Conservation (phyloP, 1,140 invertebrate species). For the Ridgeia piscesae region DNA sequence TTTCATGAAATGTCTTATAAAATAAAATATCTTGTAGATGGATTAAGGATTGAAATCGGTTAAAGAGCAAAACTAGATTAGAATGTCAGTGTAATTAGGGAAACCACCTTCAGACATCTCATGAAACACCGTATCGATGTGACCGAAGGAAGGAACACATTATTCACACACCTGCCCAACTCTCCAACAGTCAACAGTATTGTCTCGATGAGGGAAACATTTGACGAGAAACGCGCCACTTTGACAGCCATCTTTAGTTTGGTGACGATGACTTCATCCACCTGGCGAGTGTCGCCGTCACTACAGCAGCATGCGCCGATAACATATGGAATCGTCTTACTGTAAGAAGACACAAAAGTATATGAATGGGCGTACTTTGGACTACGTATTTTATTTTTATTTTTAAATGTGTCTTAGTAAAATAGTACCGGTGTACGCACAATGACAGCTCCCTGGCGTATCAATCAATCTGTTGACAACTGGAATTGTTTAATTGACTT, state of each 20-base stretch:
- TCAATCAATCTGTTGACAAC: no score
- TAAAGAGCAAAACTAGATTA: no score
- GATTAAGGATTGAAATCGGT: no score
- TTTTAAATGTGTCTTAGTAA: neutral
- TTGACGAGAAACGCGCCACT: conserved; percentile 30
- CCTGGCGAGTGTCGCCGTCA: conserved; percentile 29
- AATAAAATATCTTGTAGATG: no score
- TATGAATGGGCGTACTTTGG: neutral
- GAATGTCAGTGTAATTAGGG: no score
- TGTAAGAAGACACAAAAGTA: conserved; percentile 30
- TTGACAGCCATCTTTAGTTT: conserved; percentile 38
- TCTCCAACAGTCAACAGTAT: conserved; percentile 46
- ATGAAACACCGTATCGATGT: no score
- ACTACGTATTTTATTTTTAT: neutral
- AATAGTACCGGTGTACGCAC: no score
- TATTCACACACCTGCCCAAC: conserved; percentile 41
- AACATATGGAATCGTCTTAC: conserved; percentile 38
- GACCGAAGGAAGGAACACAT: no score
- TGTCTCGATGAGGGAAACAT: conserved; percentile 43
- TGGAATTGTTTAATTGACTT: no score
- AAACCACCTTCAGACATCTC: no score
- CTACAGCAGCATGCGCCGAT: conserved; percentile 25
- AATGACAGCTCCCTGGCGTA: no score
- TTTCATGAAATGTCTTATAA: no score
- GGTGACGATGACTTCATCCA: conserved; percentile 38